phyloP scores from a whole-genome alignment of 2,797 vertebrate genomes.

The Parauchenoglanis ngamensis region DNA sequence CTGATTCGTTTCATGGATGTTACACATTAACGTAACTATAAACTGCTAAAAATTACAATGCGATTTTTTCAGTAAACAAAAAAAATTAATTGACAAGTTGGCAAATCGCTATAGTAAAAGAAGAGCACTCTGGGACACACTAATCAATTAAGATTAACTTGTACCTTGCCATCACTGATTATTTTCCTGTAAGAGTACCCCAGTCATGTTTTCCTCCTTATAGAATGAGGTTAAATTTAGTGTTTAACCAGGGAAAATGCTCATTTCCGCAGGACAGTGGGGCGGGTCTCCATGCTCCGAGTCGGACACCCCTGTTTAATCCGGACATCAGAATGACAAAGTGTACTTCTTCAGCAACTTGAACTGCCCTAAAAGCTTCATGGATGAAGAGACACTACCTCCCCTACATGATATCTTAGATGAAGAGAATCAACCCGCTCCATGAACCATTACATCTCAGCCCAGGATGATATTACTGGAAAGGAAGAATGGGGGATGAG shows the following conservation, averaged over 20 bases:
- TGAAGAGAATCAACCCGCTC: constrained; percentile 16
- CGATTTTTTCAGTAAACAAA: background rate
- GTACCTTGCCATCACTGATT: too few species aligned
- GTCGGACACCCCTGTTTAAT: background rate
- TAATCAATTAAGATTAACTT: background rate
- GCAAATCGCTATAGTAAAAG: background rate
- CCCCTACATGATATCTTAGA: background rate
- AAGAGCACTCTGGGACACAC: background rate
- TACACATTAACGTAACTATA: background rate
- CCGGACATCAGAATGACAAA: constrained; percentile 13
- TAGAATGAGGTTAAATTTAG: background rate
- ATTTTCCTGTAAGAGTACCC: background rate
- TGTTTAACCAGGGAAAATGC: background rate
- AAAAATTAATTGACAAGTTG: background rate
- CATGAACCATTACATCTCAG: background rate
- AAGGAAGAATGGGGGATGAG: background rate
- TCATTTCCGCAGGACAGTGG: background rate
- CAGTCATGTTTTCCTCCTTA: background rate
- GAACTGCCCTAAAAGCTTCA: constrained; percentile 11
- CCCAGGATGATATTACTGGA: background rate
- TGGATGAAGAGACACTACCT: background rate
- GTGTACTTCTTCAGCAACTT: background rate
- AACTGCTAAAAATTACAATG: background rate
- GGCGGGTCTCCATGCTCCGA: background rate
- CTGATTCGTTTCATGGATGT: background rate